A percentile compares a stretch with the other conserved stretches of the same genome.
Conservation (phyloP, 1,140 invertebrate species). For the Danaus melanippus region DNA sequence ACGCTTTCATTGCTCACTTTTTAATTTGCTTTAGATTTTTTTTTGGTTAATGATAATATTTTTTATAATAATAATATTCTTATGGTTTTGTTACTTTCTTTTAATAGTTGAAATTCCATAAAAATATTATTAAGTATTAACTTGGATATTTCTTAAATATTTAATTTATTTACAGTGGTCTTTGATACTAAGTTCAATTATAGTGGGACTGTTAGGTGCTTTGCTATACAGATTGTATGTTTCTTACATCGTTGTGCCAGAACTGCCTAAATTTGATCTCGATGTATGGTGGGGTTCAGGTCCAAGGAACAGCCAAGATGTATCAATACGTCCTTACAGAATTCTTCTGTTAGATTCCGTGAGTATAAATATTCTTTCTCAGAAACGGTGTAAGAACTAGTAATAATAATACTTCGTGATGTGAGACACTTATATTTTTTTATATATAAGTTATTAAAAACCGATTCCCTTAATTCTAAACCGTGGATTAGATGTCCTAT, state of each 20-base stretch:
- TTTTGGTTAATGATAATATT: no score
- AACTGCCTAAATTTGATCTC: constrained; percentile 38
- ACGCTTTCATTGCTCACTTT: no score
- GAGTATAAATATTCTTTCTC: constrained; percentile 17
- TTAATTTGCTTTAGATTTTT: no score
- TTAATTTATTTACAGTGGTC: constrained; percentile 21
- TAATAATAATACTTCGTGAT: neutral
- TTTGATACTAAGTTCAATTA: constrained; percentile 15
- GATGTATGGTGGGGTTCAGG: constrained; percentile 44
- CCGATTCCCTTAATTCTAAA: no score
- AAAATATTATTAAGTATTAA: no score
- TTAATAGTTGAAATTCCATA: no score
- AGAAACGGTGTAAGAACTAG: constrained; percentile 5
- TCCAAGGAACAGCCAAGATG: constrained; percentile 25
- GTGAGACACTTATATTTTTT: neutral
- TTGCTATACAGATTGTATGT: constrained; percentile 28
- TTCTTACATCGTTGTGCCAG: constrained; percentile 27
- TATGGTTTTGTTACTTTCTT: no score
- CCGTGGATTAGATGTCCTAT: no score
- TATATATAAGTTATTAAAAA: no score
- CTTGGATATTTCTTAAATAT: no score
- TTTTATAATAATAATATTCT: no score
- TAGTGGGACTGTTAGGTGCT: constrained; percentile 18
- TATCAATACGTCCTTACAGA: constrained; percentile 41
- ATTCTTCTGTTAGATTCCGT: constrained; percentile 47